Percentiles rank a stretch among this genome's conserved stretches.
phyloP scores from a whole-genome alignment of 1,140 invertebrate species.

The Pissodes strobi region DNA sequence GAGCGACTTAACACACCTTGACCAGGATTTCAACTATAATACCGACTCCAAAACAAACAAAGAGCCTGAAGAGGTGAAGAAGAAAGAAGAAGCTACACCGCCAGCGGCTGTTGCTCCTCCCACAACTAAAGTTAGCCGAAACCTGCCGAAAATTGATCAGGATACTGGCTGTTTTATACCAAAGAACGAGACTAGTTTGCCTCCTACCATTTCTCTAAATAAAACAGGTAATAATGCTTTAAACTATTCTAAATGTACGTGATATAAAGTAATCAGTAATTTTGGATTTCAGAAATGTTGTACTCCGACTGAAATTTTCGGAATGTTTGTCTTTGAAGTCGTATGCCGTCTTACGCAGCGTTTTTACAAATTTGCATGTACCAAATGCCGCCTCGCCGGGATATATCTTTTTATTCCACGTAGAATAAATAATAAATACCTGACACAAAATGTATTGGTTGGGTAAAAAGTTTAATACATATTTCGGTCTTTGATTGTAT shows the following conservation, averaged over 20 bases:
- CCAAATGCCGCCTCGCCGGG: too few species aligned
- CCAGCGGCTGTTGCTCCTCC: background rate
- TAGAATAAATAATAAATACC: too few species aligned
- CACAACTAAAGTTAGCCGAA: slow-evolving; percentile 50
- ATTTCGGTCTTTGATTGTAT: too few species aligned
- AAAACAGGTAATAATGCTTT: slow-evolving; percentile 58
- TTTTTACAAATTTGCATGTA: too few species aligned
- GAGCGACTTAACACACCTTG: slow-evolving; percentile 82
- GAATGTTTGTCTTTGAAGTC: too few species aligned
- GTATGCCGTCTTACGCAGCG: too few species aligned
- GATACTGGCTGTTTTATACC: slow-evolving; percentile 65
- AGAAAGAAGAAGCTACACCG: background rate
- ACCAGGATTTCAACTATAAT: slow-evolving; percentile 55
- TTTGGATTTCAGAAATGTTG: slow-evolving; percentile 58
- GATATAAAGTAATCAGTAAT: background rate
- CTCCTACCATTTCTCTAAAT: slow-evolving; percentile 61
- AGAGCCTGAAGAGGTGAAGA: background rate
- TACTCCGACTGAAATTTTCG: slow-evolving; percentile 66
- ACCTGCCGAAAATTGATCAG: slow-evolving; percentile 59
- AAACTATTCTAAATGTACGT: background rate
- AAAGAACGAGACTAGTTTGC: slow-evolving; percentile 58
- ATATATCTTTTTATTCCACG: too few species aligned
- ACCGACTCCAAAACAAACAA: slow-evolving; percentile 21
- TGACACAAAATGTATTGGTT: too few species aligned
- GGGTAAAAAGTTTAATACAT: too few species aligned